Conservation (phyloP, 2,113 vertebrate genomes). For the Mobula birostris region DNA sequence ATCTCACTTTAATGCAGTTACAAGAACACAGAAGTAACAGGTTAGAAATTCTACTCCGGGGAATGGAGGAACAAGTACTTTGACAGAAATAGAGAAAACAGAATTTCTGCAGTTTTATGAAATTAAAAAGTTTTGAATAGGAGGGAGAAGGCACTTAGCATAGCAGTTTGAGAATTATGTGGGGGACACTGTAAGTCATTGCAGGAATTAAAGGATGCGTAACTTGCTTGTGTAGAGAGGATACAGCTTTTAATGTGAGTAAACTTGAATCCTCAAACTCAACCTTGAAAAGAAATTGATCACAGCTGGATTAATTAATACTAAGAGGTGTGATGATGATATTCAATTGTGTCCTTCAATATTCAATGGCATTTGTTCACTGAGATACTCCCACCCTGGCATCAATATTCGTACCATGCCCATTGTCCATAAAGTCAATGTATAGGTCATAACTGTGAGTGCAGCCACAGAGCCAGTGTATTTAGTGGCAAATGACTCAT, state of each 20-base stretch:
- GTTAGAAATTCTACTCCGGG: not conserved
- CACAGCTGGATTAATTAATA: not conserved
- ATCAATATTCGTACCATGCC: too few relatives aligned
- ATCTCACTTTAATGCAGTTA: too few relatives aligned
- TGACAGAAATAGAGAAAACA: not conserved
- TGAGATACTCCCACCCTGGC: too few relatives aligned
- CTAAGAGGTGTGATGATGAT: too few relatives aligned
- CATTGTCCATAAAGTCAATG: too few relatives aligned
- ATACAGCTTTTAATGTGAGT: not conserved
- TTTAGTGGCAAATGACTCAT: too few relatives aligned
- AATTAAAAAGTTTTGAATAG: not conserved
- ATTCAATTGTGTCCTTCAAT: too few relatives aligned
- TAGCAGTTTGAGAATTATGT: not conserved
- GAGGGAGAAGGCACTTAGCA: not conserved
- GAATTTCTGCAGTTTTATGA: not conserved
- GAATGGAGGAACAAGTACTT: not conserved
- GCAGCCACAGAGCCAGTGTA: too few relatives aligned
- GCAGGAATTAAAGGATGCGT: not conserved
- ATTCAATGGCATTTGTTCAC: too few relatives aligned
- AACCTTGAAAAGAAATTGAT: not conserved
- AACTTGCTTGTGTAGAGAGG: not conserved
- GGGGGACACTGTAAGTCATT: not conserved
- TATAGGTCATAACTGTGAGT: too few relatives aligned
- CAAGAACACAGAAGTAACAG: not conserved
- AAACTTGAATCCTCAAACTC: not conserved